A percentile compares a stretch with the other conserved stretches of the same genome.
phyloP scores from a whole-genome alignment of 2,888 invertebrate genomes.

The Acrocyrtus sp. region DNA sequence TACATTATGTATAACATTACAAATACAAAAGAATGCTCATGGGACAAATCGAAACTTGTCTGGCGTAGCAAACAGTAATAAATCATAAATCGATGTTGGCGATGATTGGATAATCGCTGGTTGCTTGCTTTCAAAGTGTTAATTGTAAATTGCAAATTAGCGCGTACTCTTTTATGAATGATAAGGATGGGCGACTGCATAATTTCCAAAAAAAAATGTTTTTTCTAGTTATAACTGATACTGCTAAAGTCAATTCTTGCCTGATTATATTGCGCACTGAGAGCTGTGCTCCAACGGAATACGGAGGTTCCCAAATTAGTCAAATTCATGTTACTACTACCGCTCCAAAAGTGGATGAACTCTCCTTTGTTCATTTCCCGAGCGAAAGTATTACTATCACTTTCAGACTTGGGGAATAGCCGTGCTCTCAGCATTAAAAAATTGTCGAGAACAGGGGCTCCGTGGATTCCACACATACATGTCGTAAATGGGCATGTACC shows the following conservation, averaged over 20 bases:
- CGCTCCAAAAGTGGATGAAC: slow-evolving; percentile 36
- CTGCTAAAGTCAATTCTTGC: slow-evolving; percentile 9
- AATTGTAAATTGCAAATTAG: too few species aligned
- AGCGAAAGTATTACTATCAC: slow-evolving; percentile 14
- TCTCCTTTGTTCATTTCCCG: slow-evolving; percentile 29
- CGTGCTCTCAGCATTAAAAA: slow-evolving; percentile 15
- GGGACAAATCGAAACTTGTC: too few species aligned
- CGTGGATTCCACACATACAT: slow-evolving; percentile 8
- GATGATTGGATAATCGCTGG: too few species aligned
- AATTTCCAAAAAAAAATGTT: too few species aligned
- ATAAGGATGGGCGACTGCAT: too few species aligned
- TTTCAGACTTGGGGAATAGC: slow-evolving; percentile 3
- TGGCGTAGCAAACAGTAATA: too few species aligned
- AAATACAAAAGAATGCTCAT: too few species aligned
- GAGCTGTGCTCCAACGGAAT: slow-evolving; percentile 12
- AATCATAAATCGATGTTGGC: too few species aligned
- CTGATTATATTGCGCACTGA: slow-evolving; percentile 10
- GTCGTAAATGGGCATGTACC: slow-evolving; percentile 24
- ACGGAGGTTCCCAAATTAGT: slow-evolving; percentile 16
- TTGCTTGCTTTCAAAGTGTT: too few species aligned
- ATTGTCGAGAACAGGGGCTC: slow-evolving; percentile 11
- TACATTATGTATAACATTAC: too few species aligned
- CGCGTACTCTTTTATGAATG: too few species aligned
- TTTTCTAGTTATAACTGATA: slow-evolving; percentile 19
- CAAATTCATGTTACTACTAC: slow-evolving; percentile 1